These are phyloP conservation scores for Saiga tatarica DNA, from an alignment of 2,113 vertebrate genomes.

Conservation along the genomic window DNA sequence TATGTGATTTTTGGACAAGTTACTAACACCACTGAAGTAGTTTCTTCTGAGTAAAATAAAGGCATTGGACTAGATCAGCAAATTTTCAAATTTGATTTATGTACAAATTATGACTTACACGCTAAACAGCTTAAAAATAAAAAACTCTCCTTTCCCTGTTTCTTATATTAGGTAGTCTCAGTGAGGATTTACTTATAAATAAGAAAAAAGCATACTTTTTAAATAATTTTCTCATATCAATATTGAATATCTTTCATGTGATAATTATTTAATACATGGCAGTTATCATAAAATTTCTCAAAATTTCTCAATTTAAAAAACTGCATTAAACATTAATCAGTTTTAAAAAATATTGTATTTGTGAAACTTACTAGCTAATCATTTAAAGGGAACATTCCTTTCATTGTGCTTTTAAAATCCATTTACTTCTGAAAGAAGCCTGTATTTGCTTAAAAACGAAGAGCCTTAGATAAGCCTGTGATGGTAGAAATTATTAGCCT, in stretches of 20 bases:
- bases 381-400: not conserved
- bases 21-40: not conserved
- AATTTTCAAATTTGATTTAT: not conserved
- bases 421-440: not conserved
- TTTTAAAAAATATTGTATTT: not conserved
- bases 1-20: not conserved
- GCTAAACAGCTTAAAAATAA: not conserved
- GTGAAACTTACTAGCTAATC: not conserved
- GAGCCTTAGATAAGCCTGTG: not conserved
- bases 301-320: no score
- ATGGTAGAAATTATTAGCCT: not conserved
- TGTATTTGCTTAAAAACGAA: not conserved
- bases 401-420: not conserved
- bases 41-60: not conserved
- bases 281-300: not conserved
- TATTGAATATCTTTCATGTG: not conserved
- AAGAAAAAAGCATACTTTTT: not conserved
- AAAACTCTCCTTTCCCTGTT: not conserved
- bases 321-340: not conserved
- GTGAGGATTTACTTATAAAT: not conserved
- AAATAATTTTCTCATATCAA: not conserved
- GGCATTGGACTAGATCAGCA: not conserved
- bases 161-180: not conserved
- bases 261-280: not conserved
- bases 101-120: not conserved